phyloP scores from a whole-genome alignment of 2,797 vertebrate species.

The Amblyraja radiata region DNA sequence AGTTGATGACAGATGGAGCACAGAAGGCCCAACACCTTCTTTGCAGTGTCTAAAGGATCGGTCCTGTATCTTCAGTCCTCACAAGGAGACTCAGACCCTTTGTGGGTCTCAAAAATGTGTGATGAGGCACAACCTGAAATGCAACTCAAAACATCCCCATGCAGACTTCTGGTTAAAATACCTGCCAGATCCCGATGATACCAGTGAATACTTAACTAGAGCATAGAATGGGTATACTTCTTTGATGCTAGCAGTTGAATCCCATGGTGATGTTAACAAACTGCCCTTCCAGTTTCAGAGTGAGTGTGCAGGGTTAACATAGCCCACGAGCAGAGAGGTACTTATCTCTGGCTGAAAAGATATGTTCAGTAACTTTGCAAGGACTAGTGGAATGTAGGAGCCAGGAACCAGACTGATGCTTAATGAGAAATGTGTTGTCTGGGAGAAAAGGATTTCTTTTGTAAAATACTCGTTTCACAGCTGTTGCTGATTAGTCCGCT shows the following conservation, averaged over 20 bases:
- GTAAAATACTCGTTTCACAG: background rate
- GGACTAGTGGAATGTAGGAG: background rate
- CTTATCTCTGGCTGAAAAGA: background rate
- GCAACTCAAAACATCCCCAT: background rate
- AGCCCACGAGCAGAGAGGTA: background rate
- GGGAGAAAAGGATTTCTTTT: conserved; percentile 1
- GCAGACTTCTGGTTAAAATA: background rate
- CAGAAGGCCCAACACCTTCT: background rate
- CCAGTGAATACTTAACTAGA: background rate
- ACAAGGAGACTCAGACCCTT: background rate
- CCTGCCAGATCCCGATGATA: background rate
- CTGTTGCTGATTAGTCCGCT: background rate
- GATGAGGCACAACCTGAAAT: background rate
- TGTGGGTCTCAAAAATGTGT: background rate
- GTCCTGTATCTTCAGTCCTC: background rate
- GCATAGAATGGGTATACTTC: background rate
- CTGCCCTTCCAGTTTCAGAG: background rate
- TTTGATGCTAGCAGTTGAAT: background rate
- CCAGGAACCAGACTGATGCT: conserved; percentile 19
- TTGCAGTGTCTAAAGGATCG: background rate
- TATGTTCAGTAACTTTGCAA: conserved; percentile 12
- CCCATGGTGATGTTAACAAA: background rate
- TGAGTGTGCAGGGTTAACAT: background rate
- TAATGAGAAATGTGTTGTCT: conserved; percentile 15
- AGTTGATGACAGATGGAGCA: background rate